Evolutionary conservation across 2,797 vertebrate genomes (phyloP).

Genomic region (Rhinatrema bivittatum): DNA sequence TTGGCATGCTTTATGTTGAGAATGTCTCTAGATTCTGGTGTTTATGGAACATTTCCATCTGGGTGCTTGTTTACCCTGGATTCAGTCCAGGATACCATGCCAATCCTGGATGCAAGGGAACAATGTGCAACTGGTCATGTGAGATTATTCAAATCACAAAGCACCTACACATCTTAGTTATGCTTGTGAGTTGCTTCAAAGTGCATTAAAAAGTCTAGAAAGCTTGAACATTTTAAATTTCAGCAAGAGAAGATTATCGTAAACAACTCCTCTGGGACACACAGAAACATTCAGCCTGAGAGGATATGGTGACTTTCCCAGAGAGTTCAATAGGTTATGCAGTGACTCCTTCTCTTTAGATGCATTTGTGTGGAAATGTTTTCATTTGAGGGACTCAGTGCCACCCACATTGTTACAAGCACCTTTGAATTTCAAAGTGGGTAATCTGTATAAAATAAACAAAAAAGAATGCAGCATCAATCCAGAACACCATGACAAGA

Average conservation of each 20-base stretch:
- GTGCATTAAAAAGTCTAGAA: slow-evolving; percentile 4
- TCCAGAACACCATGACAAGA: slow-evolving; percentile 11
- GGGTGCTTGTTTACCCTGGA: slow-evolving; percentile 48
- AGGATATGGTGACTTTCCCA: slow-evolving; percentile 24
- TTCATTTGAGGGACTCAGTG: slow-evolving; percentile 7
- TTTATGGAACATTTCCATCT: slow-evolving; percentile 37
- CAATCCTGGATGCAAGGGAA: slow-evolving; percentile 40
- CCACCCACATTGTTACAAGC: slow-evolving; percentile 14
- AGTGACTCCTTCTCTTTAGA: slow-evolving; percentile 19
- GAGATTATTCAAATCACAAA: slow-evolving; percentile 38
- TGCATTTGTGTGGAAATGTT: not conserved
- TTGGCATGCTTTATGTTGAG: slow-evolving; percentile 29
- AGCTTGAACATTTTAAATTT: slow-evolving; percentile 19
- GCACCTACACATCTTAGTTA: slow-evolving; percentile 37
- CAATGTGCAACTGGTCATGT: slow-evolving; percentile 36
- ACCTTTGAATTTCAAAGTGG: not conserved
- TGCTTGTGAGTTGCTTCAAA: slow-evolving; percentile 11
- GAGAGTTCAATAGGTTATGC: slow-evolving; percentile 37
- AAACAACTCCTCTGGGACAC: slow-evolving; percentile 27
- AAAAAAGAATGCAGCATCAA: not conserved
- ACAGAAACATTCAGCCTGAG: slow-evolving; percentile 24
- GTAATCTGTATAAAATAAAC: not conserved
- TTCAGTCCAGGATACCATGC: slow-evolving; percentile 37
- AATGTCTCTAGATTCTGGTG: slow-evolving; percentile 33
- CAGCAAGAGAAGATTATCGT: slow-evolving; percentile 7